Evolutionary conservation across 2,113 vertebrate genomes (phyloP).

Genomic region (Gopherus evgoodei): DNA sequence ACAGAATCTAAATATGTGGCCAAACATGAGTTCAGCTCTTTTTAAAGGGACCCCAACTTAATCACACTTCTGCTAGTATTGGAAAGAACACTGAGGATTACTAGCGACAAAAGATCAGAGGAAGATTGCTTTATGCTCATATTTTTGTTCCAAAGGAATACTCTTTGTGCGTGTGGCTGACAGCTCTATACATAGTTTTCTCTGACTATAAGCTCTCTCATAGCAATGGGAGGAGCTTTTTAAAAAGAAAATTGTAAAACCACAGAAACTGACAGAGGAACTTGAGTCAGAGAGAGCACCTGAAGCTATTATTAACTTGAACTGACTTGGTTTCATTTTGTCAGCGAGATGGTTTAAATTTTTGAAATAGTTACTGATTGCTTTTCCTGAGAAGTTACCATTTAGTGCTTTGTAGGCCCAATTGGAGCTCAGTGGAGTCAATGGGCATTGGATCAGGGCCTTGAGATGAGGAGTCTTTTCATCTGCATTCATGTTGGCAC

Average conservation of each 20-base stretch:
- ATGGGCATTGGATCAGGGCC: neutral
- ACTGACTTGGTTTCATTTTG: neutral
- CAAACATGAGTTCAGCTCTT: neutral
- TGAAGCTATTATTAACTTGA: neutral
- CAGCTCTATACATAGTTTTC: neutral
- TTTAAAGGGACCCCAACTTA: neutral
- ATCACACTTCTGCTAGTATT: neutral
- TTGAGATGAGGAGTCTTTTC: slow-evolving; percentile 1
- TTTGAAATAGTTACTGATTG: neutral
- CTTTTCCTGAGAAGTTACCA: neutral
- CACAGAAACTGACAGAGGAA: neutral
- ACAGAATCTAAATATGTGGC: neutral
- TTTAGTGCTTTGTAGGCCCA: neutral
- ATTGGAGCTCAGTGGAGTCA: neutral
- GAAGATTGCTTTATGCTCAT: neutral
- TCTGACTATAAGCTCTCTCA: neutral
- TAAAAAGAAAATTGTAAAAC: neutral
- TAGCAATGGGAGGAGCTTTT: neutral
- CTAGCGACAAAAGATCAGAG: neutral
- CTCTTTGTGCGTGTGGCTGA: neutral
- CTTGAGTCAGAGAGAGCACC: neutral
- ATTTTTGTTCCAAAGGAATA: neutral
- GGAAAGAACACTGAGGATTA: neutral
- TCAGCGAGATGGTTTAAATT: neutral
- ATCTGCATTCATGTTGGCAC: neutral